Conservation (phyloP, 2,113 vertebrate genomes). For the Cryptomyrus ogoouensis region DNA sequence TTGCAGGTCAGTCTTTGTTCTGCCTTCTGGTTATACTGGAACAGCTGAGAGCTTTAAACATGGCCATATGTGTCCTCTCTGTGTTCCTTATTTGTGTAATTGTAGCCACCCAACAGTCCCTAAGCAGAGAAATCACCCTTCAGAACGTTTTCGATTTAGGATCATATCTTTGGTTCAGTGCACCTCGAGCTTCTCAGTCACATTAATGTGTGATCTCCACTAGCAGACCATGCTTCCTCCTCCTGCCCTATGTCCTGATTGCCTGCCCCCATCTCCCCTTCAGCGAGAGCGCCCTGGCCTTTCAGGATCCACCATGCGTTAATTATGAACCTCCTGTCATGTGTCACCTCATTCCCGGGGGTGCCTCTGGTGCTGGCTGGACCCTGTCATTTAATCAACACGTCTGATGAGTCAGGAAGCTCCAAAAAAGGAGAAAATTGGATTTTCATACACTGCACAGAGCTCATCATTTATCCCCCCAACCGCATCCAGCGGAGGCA, state of each 20-base stretch:
- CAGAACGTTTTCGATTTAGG: neutral
- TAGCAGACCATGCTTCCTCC: neutral
- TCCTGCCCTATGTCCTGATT: neutral
- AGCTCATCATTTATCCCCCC: neutral
- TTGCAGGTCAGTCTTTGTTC: neutral
- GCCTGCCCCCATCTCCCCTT: neutral
- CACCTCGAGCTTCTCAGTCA: neutral
- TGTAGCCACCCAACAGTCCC: neutral
- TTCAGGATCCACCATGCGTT: neutral
- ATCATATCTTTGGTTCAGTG: neutral
- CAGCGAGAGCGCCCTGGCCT: neutral
- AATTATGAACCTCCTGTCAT: slow-evolving; percentile 14
- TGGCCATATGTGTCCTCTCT: neutral
- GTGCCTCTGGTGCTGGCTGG: neutral
- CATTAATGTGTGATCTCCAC: neutral
- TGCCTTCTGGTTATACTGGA: neutral
- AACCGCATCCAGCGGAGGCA: neutral
- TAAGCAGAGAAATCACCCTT: neutral
- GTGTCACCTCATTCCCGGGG: neutral
- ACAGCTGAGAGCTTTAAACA: neutral
- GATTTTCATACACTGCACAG: slow-evolving; percentile 15
- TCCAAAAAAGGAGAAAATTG: slow-evolving; percentile 13
- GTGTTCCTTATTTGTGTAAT: neutral
- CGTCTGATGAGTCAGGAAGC: slow-evolving; percentile 20
- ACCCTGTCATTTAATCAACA: slow-evolving; percentile 23